Conservation (phyloP, 1,140 invertebrate genomes). For the Cydia fagiglandana region DNA sequence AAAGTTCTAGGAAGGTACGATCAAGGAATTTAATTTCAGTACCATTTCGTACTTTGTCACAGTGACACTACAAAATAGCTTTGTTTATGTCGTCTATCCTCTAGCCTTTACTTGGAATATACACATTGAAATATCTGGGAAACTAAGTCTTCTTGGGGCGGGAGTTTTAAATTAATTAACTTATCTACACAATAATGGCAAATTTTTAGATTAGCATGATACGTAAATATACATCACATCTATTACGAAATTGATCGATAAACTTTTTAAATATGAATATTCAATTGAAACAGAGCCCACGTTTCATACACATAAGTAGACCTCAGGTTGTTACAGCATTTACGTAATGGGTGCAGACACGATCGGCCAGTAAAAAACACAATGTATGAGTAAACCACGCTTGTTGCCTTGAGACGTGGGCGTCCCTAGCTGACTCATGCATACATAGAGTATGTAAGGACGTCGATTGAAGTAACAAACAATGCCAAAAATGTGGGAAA, state of each 20-base stretch:
- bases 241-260: background rate
- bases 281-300: background rate
- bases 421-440: slow-evolving; percentile 26
- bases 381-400: slow-evolving; percentile 24
- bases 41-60: too few species aligned
- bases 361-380: slow-evolving; percentile 26
- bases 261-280: background rate
- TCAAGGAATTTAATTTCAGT: too few species aligned
- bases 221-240: background rate
- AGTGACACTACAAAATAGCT: too few species aligned
- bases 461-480: slow-evolving; percentile 19
- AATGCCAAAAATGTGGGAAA: slow-evolving; percentile 24
- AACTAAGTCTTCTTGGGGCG: too few species aligned
- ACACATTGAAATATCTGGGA: too few species aligned
- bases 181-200: too few species aligned
- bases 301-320: background rate
- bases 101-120: too few species aligned
- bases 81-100: too few species aligned
- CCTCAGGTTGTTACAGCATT: background rate
- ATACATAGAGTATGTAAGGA: slow-evolving; percentile 24
- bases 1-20: too few species aligned
- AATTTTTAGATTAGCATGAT: too few species aligned
- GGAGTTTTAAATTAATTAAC: too few species aligned
- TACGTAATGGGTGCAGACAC: slow-evolving; percentile 7
- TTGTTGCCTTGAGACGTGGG: slow-evolving; percentile 21